Evolutionary conservation across 2,888 invertebrate genomes (phyloP), one percentile per base, ranked within the genome.

Genomic region (Cartodere bifasciata): DNA sequence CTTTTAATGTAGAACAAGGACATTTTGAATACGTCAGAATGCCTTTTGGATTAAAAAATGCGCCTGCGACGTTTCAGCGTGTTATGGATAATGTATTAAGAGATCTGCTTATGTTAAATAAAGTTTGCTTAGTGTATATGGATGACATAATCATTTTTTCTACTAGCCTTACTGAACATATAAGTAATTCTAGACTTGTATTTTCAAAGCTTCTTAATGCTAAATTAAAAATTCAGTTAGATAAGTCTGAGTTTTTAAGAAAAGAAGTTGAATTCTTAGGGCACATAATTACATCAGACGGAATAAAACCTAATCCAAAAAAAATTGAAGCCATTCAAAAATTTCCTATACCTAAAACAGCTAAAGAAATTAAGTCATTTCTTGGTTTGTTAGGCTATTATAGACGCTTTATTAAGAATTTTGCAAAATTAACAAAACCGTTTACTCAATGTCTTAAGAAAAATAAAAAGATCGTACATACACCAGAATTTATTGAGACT

Each of bases 31-130:
- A 31, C n/a, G n/a, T 23, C 4, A 24, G 42, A 2, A 44, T 44
- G 42, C 43, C 45, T 4, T 39, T 46, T 23, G 44, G 43, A 4
- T 25, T 45, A 13, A 41, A 43, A 32, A 42, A 42, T 15, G 40
- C 43, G 1, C 44, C 44, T 4, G 15, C 24, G n/a, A 44, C 41
- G 1, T 42, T 44, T 26, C 42, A 41, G 31, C 14, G 39, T 3
- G 23, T 42, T 1, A 47, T 44, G 44, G 36, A 41, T 22, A 32
- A 20, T 9, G 20, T 39, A 12, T 20, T 39, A 14, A 34, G 28
- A 25, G 35, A 31, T 5, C n/a, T n/a, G n/a, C n/a, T n/a, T n/a
- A 9, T 37, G 4, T 31, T 36, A 22, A 31, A 31, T 9, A 35
- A 32, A 28, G 36, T 37, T 7, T 31, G 40, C 9, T 31, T 38